These are phyloP conservation scores for Diachrysia chrysitis DNA, from an alignment of 2,888 invertebrate species.

Conservation along the genomic window DNA sequence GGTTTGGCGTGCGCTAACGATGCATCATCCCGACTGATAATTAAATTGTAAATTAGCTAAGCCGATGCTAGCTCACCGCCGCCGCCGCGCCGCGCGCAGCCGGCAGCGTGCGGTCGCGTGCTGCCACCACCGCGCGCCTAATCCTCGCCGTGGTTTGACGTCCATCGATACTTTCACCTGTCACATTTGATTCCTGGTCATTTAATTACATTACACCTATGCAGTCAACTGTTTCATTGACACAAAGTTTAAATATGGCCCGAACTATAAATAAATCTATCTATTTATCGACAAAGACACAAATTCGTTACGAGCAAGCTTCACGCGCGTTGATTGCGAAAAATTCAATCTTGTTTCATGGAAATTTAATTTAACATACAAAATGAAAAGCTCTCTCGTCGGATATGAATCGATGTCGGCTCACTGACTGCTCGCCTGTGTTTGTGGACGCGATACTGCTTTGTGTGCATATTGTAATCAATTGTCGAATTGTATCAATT, in stretches of 20 bases:
- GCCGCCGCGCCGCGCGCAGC: conserved; percentile 71
- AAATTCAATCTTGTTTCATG: conserved; percentile 89
- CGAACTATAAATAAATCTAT: conserved; percentile 41
- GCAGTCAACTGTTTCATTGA: conserved; percentile 3
- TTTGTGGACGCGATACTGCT: conserved; percentile 84
- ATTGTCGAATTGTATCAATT: conserved; percentile 86
- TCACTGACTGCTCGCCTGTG: conserved; percentile 85
- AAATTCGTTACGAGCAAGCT: conserved; percentile 73
- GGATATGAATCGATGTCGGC: conserved; percentile 87
- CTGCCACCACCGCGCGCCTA: conserved; percentile 52
- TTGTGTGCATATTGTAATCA: conserved; percentile 88
- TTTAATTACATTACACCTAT: not conserved
- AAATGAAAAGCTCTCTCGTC: conserved; percentile 87
- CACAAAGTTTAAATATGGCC: conserved; percentile 19
- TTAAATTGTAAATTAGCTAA: conserved; percentile 89
- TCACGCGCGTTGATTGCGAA: conserved; percentile 86
- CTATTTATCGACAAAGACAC: conserved; percentile 55
- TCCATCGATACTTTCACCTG: conserved; percentile 59
- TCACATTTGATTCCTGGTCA: not conserved
- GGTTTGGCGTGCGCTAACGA: conserved; percentile 89
- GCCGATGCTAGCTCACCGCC: conserved; percentile 81
- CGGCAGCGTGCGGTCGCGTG: conserved; percentile 59
- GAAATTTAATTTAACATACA: conserved; percentile 89
- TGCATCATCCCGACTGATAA: conserved; percentile 88
- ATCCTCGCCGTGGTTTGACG: conserved; percentile 56